phyloP scores from a whole-genome alignment of 2,113 vertebrate species.

The Stictonetta naevosa region DNA sequence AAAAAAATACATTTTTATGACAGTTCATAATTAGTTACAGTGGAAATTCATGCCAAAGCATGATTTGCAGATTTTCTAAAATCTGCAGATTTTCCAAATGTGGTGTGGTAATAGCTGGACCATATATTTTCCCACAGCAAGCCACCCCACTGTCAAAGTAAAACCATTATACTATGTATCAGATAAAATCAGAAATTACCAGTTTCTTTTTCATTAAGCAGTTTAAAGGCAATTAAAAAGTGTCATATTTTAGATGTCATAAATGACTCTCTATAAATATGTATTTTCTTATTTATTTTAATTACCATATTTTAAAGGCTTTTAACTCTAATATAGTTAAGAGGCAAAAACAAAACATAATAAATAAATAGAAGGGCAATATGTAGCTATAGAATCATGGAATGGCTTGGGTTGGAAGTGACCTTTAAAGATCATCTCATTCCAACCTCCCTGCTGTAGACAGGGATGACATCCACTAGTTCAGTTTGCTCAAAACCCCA shows the following conservation, averaged over 20 bases:
- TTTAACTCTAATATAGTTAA: neutral
- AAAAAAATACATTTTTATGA: neutral
- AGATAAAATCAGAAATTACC: neutral
- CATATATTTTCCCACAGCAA: neutral
- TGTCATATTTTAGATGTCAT: neutral
- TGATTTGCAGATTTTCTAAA: neutral
- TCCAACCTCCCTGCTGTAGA: no score
- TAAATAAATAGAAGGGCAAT: neutral
- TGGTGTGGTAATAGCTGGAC: neutral
- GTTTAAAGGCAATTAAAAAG: neutral
- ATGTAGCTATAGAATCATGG: neutral
- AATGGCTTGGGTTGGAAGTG: no score
- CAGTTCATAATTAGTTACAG: neutral
- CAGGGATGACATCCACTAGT: no score
- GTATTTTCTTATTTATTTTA: neutral
- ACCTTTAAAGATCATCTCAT: no score
- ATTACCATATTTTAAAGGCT: neutral
- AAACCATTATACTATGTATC: neutral
- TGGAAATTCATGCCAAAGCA: neutral
- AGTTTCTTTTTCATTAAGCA: neutral
- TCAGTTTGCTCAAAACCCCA: no score
- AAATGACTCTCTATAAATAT: neutral
- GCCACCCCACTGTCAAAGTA: neutral
- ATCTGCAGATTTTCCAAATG: neutral
- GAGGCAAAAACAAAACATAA: neutral